A percentile compares a stretch with the other conserved stretches of the same genome.
Conservation (phyloP, 2,113 vertebrate species). For the Laterallus jamaicensis region DNA sequence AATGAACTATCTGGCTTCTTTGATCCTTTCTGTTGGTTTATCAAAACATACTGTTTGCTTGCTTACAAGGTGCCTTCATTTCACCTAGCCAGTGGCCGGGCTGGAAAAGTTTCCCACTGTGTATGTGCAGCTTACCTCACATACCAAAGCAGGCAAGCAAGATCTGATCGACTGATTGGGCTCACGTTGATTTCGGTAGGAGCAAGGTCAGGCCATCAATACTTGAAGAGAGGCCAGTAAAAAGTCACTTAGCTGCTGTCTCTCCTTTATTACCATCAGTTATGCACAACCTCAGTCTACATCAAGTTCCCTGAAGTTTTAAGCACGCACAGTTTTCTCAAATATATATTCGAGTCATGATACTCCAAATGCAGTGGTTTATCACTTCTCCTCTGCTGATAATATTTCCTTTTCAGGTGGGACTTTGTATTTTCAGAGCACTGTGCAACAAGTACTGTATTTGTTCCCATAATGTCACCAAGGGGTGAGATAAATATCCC, state of each 20-base stretch:
- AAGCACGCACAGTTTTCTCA: neutral
- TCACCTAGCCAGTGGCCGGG: neutral
- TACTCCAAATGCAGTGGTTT: neutral
- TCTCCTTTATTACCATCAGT: neutral
- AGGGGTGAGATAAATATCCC: neutral
- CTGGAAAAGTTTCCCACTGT: neutral
- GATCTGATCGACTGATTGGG: neutral
- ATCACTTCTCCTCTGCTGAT: neutral
- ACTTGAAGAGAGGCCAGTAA: neutral
- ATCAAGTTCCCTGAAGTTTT: neutral
- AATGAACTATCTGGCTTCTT: conserved; percentile 30
- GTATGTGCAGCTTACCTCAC: neutral
- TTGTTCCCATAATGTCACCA: neutral
- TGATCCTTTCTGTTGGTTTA: conserved; percentile 1
- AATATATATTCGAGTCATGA: neutral
- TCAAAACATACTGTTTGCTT: neutral
- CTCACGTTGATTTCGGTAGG: neutral
- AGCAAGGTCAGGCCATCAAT: neutral
- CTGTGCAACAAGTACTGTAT: neutral
- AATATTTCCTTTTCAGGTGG: neutral
- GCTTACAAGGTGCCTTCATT: conserved; percentile 13
- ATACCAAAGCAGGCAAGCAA: neutral
- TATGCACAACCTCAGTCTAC: neutral
- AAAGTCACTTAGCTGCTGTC: neutral
- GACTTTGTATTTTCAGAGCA: neutral